Evolutionary conservation across 2,888 invertebrate genomes (phyloP), one percentile per base, ranked within the genome.

Genomic region (Thereva nobilitata): DNA sequence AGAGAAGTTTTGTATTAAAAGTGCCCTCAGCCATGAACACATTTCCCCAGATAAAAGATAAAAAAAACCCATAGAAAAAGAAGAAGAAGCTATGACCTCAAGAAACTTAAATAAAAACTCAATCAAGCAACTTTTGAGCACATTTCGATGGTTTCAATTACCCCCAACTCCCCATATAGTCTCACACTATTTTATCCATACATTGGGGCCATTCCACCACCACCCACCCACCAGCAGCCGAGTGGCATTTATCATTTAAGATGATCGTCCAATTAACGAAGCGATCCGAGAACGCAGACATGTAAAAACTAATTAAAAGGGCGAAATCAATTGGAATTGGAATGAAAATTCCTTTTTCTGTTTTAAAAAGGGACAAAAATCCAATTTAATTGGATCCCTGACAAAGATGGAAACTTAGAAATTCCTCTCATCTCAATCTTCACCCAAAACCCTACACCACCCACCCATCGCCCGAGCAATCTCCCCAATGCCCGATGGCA

Each of bases 381-480:
- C 64, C 53, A 64, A 53, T 64, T 64, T 64, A 64, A 64, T 64
- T 64, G 64, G 64, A 64, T 64, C 64, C 53, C 23, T 54, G 41
- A 64, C 64, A 64, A 64, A 64, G 64, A 54, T 64, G 45, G 54
- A 41, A 64, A 64, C 53, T 61, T 49, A 50, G 34, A 61, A 50
- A 61, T 61, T 61, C 61, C 41, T 61, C 61, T 61, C 61, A 61
- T 61, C 61, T 50, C 23, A 23, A 23, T 23, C 23, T 23, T 23
- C 23, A 23, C 23, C 23, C 23, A 23, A 23, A 23, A 23, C 23
- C 23, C 23, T 23, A 23, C 23, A 23, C 23, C 23, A 23, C 2
- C 23, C 23, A 23, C 23, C 23, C 23, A 23, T 2, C 23, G 1
- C 1, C 23, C 23, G 1, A 23, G 1, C 23, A n/a, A n/a, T 23